Evolutionary conservation across 1,140 invertebrate species (phyloP).

Genomic region (Drosophila elegans): DNA sequence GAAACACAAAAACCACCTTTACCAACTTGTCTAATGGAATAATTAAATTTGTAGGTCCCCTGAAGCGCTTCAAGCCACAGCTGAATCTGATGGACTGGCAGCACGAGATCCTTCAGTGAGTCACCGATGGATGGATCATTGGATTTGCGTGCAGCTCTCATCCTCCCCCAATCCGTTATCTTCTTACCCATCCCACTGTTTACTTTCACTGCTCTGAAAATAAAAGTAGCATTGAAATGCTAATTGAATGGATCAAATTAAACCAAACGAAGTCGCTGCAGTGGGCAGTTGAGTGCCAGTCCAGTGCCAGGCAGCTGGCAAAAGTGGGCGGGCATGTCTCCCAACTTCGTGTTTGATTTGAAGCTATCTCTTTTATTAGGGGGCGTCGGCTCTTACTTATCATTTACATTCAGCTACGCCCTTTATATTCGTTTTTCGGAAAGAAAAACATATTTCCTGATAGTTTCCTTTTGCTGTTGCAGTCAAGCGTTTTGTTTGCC

Average conservation of each 20-base stretch:
- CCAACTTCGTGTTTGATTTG: slow-evolving; percentile 20
- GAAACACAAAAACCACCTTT: neutral
- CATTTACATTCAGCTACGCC: slow-evolving; percentile 51
- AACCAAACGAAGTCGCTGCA: slow-evolving; percentile 18
- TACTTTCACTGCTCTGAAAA: slow-evolving; percentile 67
- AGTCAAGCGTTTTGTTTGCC: slow-evolving; percentile 58
- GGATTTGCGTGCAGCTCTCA: slow-evolving; percentile 54
- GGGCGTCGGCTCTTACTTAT: slow-evolving; percentile 50
- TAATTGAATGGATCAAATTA: slow-evolving; percentile 61
- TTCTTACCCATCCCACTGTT: slow-evolving; percentile 23
- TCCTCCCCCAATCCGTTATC: slow-evolving; percentile 15
- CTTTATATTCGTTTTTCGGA: slow-evolving; percentile 47
- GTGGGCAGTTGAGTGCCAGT: slow-evolving; percentile 31
- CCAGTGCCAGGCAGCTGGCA: slow-evolving; percentile 44
- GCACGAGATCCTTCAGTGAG: slow-evolving; percentile 68
- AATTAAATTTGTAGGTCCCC: slow-evolving; percentile 63
- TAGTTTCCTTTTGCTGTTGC: slow-evolving; percentile 57
- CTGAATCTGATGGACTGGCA: slow-evolving; percentile 78
- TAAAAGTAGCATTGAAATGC: slow-evolving; percentile 71
- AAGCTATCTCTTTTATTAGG: slow-evolving; percentile 49
- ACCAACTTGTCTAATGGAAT: neutral
- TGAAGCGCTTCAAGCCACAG: slow-evolving; percentile 81
- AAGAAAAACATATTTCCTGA: slow-evolving; percentile 27
- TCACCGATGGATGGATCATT: slow-evolving; percentile 5
- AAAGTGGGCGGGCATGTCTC: slow-evolving; percentile 62